Conservation (phyloP, 2,888 invertebrate species). For the Lepidochitona cinerea region DNA sequence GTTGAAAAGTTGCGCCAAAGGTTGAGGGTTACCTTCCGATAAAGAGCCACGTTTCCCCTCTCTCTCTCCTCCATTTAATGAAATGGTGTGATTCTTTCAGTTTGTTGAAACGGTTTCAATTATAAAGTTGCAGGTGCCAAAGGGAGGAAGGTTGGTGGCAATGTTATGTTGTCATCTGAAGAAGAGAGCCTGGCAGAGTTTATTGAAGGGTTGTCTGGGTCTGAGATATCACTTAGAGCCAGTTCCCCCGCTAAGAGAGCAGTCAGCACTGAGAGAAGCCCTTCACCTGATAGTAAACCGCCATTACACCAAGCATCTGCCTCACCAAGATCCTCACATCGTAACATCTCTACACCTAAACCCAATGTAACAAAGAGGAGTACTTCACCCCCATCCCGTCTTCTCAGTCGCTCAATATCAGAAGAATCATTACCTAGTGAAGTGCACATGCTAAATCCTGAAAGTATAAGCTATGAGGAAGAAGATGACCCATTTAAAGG, state of each 20-base stretch:
- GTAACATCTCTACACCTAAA: slow-evolving; percentile 39
- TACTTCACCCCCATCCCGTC: slow-evolving; percentile 36
- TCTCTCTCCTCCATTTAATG: too few relatives aligned
- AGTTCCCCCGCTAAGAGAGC: not conserved
- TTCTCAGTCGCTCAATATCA: slow-evolving; percentile 28
- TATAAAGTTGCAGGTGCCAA: too few relatives aligned
- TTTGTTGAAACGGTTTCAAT: too few relatives aligned
- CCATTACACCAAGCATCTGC: slow-evolving; percentile 36
- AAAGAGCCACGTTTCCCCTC: too few relatives aligned
- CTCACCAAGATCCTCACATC: slow-evolving; percentile 21
- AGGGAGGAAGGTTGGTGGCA: slow-evolving; percentile 12
- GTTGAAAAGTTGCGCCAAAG: too few relatives aligned
- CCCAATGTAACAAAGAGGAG: slow-evolving; percentile 7
- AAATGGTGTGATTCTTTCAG: too few relatives aligned
- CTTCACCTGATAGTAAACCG: slow-evolving; percentile 39
- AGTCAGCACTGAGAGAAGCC: slow-evolving; percentile 20
- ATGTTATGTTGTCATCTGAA: slow-evolving; percentile 53
- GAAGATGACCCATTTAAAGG: too few relatives aligned
- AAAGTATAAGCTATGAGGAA: too few relatives aligned
- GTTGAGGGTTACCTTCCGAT: too few relatives aligned
- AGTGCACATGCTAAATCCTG: slow-evolving; percentile 40
- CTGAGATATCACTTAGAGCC: not conserved
- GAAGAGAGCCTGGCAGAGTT: slow-evolving; percentile 63
- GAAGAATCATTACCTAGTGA: slow-evolving; percentile 52
- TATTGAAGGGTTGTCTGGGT: slow-evolving; percentile 36